Percentiles rank a stretch among this genome's conserved stretches.
phyloP scores from a whole-genome alignment of 2,888 invertebrate species.

The Andrena marginata region DNA sequence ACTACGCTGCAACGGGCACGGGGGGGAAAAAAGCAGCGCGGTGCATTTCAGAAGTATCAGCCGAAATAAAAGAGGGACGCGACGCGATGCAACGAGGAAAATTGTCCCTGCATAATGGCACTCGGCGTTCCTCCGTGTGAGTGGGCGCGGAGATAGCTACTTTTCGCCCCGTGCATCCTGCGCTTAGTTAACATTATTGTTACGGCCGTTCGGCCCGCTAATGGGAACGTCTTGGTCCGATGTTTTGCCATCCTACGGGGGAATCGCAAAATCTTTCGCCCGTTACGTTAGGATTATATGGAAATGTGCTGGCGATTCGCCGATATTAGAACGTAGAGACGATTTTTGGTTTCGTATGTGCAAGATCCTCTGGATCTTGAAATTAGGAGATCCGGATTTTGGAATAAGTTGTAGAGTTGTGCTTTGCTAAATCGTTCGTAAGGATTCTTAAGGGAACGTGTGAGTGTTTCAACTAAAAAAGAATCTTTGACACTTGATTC shows the following conservation, averaged over 20 bases:
- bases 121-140: not conserved
- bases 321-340: conserved; percentile 27
- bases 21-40: not conserved
- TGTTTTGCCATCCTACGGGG: conserved; percentile 4
- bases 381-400: not conserved
- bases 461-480: not conserved
- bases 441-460: not conserved
- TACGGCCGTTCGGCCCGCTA: conserved; percentile 8
- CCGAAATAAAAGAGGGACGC: not conserved
- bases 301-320: conserved; percentile 53
- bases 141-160: not conserved
- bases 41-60: not conserved
- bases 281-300: conserved; percentile 43
- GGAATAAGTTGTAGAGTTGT: not conserved
- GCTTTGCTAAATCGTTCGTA: not conserved
- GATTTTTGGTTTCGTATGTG: not conserved
- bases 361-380: not conserved
- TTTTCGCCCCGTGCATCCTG: not conserved
- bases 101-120: not conserved
- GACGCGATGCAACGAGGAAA: not conserved
- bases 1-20: not conserved
- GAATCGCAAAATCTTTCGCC: conserved; percentile 37
- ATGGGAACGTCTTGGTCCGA: conserved; percentile 17
- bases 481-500: too few relatives aligned
- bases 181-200: conserved; percentile 35